Base-by-base conservation (phyloP, 2,888 invertebrate species). In the Ophioninae sp. region DNA sequence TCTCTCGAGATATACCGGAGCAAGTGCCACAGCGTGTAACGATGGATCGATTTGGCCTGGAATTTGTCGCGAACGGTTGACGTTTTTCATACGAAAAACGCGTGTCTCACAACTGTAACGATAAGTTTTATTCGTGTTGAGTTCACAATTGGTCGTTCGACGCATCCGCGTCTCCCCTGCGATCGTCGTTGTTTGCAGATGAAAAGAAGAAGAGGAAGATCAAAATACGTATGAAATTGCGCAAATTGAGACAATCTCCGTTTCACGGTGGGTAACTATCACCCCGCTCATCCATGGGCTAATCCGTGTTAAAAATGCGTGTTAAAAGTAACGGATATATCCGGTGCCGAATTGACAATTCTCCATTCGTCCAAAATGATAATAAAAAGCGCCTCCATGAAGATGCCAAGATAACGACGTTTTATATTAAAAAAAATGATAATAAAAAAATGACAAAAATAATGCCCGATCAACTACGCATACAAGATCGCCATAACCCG, bases 101-200 rank as follows among this genome's bases (percentile, higher is more conserved):
- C 59, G 30, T 50, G 50, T 30, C 21, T 17, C n/a, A 20, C n/a
- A 39, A n/a, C 21, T 23, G 44, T 57, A 65, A 79, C 61, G n/a
- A 30, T n/a, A n/a, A 50, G 69, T 61, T 50, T 75, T 65, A 64
- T 39, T 74, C 59, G 30, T 41, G 69, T 39, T 79, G 70, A 8
- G 23, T 44, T 50, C 50, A 50, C 81, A 81, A 84, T 79, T 84
- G 81, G 75, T 79, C 79, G 81, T 81, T 72, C 67, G 70, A 81
- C 72, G 81, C 62, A 77, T 59, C 78, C 73, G 10, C 69, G 41
- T 7, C 78, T 39, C 6, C 68, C 44, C 69, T 78, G 39, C 62
- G 61, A 82, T 74, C 70, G 79, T 75, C 74, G 64, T 50, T 77
- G 57, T 67, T 39, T 23, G 61, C 23, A 6, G 44, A 64, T 17